These are phyloP conservation scores for Bufo bufo DNA, from an alignment of 2,113 vertebrate species.

Conservation along the genomic window DNA sequence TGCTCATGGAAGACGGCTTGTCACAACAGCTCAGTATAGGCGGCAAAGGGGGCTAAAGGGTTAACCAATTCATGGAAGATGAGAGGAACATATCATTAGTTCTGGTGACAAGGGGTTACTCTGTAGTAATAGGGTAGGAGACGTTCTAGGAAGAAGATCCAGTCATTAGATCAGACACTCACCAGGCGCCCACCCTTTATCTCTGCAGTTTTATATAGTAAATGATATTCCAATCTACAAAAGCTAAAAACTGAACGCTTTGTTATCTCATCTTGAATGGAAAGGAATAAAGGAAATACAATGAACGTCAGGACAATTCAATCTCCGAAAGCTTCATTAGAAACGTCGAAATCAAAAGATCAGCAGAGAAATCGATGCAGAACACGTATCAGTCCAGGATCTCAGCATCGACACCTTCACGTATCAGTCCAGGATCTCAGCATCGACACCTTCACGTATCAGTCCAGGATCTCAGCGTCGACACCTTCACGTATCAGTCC, in stretches of 20 bases:
- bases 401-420: not conserved
- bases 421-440: not conserved
- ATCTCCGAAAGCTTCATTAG: not conserved
- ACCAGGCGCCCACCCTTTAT: not conserved
- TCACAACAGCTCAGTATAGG: not conserved
- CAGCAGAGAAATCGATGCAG: not conserved
- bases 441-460: not conserved
- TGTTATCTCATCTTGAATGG: not conserved
- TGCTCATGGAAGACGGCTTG: not conserved
- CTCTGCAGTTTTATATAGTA: not conserved
- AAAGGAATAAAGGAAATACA: not conserved
- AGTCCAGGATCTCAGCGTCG: not conserved
- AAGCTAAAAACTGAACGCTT: not conserved
- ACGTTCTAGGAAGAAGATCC: not conserved
- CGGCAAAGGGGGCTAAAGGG: not conserved
- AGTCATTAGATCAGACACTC: constrained; percentile 23
- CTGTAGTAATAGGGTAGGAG: not conserved
- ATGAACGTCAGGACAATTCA: not conserved
- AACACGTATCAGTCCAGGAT: not conserved
- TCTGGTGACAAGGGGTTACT: not conserved
- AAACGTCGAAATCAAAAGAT: not conserved
- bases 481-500: not conserved
- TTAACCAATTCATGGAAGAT: not conserved
- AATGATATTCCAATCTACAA: constrained; percentile 25
- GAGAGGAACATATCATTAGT: not conserved